Percentiles rank a stretch among this genome's conserved stretches.
phyloP scores from a whole-genome alignment of 2,888 invertebrate genomes.

The Formica aserva region DNA sequence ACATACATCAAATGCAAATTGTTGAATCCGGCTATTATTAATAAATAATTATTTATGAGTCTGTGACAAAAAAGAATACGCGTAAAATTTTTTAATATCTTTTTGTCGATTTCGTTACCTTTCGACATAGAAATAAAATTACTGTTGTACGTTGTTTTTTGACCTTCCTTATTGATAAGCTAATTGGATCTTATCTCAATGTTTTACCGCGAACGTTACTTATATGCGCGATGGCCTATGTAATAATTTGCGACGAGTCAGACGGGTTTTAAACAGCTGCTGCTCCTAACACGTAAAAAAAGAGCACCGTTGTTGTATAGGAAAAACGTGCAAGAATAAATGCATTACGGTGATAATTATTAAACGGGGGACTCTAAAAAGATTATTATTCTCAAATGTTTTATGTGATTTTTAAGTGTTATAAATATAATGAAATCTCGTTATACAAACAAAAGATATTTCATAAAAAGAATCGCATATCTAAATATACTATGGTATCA shows the following conservation, averaged over 20 bases:
- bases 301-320: background rate
- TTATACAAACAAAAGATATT: slow-evolving; percentile 12
- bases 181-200: slow-evolving; percentile 53
- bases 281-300: background rate
- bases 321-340: slow-evolving; percentile 9
- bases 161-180: slow-evolving; percentile 45
- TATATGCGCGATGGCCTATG: slow-evolving; percentile 5
- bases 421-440: slow-evolving; percentile 13
- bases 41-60: background rate
- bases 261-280: slow-evolving; percentile 40
- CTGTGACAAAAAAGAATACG: background rate
- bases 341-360: slow-evolving; percentile 24
- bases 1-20: background rate
- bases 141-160: slow-evolving; percentile 10
- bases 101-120: slow-evolving; percentile 1
- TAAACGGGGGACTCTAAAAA: background rate
- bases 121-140: slow-evolving; percentile 21
- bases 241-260: slow-evolving; percentile 26
- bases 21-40: background rate
- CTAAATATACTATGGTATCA: background rate
- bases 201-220: slow-evolving; percentile 24
- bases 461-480: background rate
- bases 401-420: slow-evolving; percentile 1
- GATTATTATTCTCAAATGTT: slow-evolving; percentile 1
- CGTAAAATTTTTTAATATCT: background rate